Evolutionary conservation across 1,140 invertebrate species (phyloP).

Genomic region (Drosophila carrolli): DNA sequence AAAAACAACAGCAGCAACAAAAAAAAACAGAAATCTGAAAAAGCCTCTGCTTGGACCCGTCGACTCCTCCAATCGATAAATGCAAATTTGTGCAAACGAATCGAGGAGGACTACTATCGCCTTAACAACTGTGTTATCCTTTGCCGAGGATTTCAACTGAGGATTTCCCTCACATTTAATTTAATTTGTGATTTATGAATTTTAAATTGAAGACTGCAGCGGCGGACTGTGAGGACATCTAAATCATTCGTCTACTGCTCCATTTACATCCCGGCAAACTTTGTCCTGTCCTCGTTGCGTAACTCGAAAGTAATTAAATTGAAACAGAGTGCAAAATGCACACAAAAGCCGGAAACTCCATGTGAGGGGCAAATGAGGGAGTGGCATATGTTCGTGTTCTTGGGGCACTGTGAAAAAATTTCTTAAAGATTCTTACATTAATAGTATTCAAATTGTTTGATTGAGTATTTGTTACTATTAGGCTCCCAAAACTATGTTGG

Average conservation of each 20-base stretch:
- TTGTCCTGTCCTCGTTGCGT: conserved; percentile 66
- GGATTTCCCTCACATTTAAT: conserved; percentile 39
- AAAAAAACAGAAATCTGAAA: conserved; percentile 49
- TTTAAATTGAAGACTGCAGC: conserved; percentile 34
- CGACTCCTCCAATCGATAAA: conserved; percentile 63
- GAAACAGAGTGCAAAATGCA: conserved; percentile 69
- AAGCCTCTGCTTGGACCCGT: conserved; percentile 13
- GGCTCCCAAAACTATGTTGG: too few species aligned
- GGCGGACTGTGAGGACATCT: conserved; percentile 24
- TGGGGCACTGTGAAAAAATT: neutral
- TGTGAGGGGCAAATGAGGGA: conserved; percentile 11
- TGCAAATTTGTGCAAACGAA: conserved; percentile 46
- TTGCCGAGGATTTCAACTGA: conserved; percentile 4
- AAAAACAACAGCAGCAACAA: conserved; percentile 38
- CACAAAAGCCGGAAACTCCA: conserved; percentile 51
- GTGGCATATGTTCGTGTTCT: conserved; percentile 33
- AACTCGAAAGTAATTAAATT: conserved; percentile 82
- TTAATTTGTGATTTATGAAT: conserved; percentile 78
- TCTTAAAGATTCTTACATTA: neutral
- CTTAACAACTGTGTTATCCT: conserved; percentile 4
- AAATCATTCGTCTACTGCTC: conserved; percentile 38
- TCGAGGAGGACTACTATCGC: conserved; percentile 4
- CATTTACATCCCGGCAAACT: conserved; percentile 53
- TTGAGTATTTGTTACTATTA: too few species aligned
- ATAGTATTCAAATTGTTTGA: too few species aligned